Evolutionary conservation across 2,113 vertebrate species (phyloP), one percentile per base, ranked within the genome.

Genomic region (Tricholaema leucomelas): DNA sequence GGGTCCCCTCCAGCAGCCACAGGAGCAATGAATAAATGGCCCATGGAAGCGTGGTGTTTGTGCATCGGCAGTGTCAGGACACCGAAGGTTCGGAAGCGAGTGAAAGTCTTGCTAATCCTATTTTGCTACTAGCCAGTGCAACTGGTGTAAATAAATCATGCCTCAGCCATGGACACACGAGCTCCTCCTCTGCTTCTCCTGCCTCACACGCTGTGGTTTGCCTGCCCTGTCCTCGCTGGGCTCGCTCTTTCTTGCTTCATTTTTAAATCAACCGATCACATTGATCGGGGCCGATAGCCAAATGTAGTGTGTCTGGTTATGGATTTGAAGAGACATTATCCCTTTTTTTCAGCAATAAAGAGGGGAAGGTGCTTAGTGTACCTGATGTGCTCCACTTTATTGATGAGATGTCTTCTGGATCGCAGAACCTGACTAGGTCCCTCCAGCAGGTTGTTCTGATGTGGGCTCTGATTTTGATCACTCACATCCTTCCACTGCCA

Each of bases 231-330:
- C 88, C 95, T 92, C 82, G 92, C 96, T 94, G 96, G 95, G 89
- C 4, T 40, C 77, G 91, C 28, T 81, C 72, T 95, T 84, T 66
- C 72, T 83, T 86, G 69, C 70, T 82, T 89, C 92, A 63, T 93
- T 92, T 92, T 94, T 56, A 85, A 93, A 78, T 96, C 79, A 64
- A 63, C 96, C 94, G 94, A 97, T 98, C 97, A 98, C 96, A 97
- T 96, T 98, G 97, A 97, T 97, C 96, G 95, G 97, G 85, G 94
- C 94, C 31, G 66, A 72, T 90, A 91, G 94, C 96, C 96, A 95
- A 94, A 85, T 92, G 95, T 93, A 88, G 90, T 93, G 72, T 95
- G 74, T 92, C 80, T 85, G 92, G 35, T 85, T 15, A n/a, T 80
- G 87, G 81, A n/a, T 90, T 85, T 92, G 92, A 94, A 91, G 94